Base-by-base conservation (phyloP, 2,797 vertebrate species). In the Hipposideros larvatus region DNA sequence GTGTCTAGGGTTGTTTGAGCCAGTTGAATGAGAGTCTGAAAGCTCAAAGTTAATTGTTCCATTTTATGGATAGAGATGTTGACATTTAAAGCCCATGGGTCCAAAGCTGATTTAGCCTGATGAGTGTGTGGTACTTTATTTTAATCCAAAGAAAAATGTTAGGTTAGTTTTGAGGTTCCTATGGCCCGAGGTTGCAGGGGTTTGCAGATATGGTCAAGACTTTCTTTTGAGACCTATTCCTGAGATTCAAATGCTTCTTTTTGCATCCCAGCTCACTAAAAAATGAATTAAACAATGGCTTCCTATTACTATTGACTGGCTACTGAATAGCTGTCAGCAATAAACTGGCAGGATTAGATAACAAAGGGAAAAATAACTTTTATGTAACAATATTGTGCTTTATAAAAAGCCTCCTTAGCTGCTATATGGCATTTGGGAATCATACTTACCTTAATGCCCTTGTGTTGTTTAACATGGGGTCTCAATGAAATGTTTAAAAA, bases 291-390 rank as follows among this genome's bases (percentile, higher is more conserved):
- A 97, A 82, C n/a, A 59, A 43, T 48, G 11, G 15, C 13, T 66
- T 96, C 66, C 63, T 19, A 24, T 96, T 96, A 74, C 66, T 73
- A 88, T 90, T 96, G 71, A 95, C 75, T 71, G 77, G 48, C 24
- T 80, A 53, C 61, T 63, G 41, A 96, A 95, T 41, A 97, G 55
- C 55, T 92, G 24, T 71, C 61, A 96, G 66, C 53, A 92, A 61
- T 22, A 93, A 93, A 80, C 37, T 90, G 71, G 7, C 43, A 90
- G n/a, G 24, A 31, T 94, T 87, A 53, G 85, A 87, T 57, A 97
- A 63, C 4, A 87, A 73, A 77, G 28, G 28, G 10, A 51, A 83
- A 43, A 21, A 53, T 41, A 21, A 66, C 11, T 34, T 74, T 43
- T 37, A 73, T 88, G 48, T 63, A 66, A 53, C 1, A 24, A 70